These are phyloP conservation scores for Phania funesta DNA, from an alignment of 2,888 invertebrate genomes.

Conservation along the genomic window DNA sequence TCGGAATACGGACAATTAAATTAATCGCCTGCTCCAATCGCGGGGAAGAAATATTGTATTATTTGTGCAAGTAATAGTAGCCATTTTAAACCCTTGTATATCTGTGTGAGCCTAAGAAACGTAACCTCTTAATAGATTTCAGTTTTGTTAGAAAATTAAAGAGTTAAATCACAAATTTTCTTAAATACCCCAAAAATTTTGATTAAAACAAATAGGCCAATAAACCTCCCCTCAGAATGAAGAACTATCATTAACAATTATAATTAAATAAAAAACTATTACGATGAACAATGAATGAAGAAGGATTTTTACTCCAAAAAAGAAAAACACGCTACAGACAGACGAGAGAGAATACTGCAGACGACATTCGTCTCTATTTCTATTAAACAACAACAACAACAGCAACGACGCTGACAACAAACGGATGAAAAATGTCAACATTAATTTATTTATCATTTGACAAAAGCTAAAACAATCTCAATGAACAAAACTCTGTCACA, in stretches of 20 bases:
- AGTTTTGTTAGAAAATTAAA: no score
- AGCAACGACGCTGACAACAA: conserved; percentile 41
- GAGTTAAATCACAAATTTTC: conserved; percentile 2
- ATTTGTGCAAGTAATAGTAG: no score
- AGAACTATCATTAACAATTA: conserved; percentile 53
- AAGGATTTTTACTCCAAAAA: background rate
- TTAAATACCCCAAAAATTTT: background rate
- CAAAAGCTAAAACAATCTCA: conserved; percentile 64
- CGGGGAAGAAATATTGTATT: no score
- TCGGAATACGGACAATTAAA: no score
- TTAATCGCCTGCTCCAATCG: no score
- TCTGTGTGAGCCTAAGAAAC: no score
- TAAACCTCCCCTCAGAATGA: background rate
- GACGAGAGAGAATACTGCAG: conserved; percentile 28
- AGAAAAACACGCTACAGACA: background rate
- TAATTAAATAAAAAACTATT: conserved; percentile 62
- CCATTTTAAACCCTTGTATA: no score
- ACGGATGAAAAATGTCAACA: conserved; percentile 64
- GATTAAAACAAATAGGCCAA: background rate
- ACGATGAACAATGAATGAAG: conserved; percentile 43
- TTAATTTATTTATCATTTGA: conserved; percentile 67
- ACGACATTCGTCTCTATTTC: conserved; percentile 58
- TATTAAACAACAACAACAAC: no score
- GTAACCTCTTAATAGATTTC: no score
- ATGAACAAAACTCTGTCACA: conserved; percentile 4